These are phyloP conservation scores for Epinotia nisella DNA, from an alignment of 2,888 invertebrate genomes.

Conservation along the genomic window DNA sequence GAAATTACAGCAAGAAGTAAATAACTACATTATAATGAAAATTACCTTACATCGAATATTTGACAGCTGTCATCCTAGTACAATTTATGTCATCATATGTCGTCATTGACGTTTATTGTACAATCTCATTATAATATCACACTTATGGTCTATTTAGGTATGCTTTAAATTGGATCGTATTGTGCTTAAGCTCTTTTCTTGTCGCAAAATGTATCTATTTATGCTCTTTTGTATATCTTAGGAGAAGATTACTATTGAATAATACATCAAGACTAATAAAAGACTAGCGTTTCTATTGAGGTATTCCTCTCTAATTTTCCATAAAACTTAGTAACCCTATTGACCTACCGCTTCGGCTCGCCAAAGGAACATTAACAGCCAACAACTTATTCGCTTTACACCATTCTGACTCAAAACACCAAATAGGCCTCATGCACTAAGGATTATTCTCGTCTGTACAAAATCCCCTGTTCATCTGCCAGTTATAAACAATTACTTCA, in stretches of 20 bases:
- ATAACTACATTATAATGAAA: too few species aligned
- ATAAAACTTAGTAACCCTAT: conserved; percentile 50
- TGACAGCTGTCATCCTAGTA: too few species aligned
- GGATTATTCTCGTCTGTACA: conserved; percentile 20
- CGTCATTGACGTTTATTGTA: too few species aligned
- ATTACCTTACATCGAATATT: too few species aligned
- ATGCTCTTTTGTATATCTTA: background rate
- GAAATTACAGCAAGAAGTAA: too few species aligned
- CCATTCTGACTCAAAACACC: conserved; percentile 12
- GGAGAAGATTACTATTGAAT: background rate
- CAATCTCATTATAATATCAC: too few species aligned
- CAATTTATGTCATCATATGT: too few species aligned
- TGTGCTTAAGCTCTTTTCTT: background rate
- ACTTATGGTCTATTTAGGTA: background rate
- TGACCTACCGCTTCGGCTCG: conserved; percentile 65
- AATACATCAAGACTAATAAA: background rate
- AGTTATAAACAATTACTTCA: conserved; percentile 26
- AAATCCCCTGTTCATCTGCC: conserved; percentile 9
- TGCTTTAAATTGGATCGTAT: background rate
- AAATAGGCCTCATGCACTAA: background rate
- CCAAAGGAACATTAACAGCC: conserved; percentile 58
- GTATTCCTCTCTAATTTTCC: conserved; percentile 1
- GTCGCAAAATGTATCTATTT: background rate
- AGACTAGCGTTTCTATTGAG: too few species aligned
- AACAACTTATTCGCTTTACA: conserved; percentile 31